Evolutionary conservation across 2,888 invertebrate genomes (phyloP), one percentile per base, ranked within the genome.

Genomic region (Tortrix viridana): DNA sequence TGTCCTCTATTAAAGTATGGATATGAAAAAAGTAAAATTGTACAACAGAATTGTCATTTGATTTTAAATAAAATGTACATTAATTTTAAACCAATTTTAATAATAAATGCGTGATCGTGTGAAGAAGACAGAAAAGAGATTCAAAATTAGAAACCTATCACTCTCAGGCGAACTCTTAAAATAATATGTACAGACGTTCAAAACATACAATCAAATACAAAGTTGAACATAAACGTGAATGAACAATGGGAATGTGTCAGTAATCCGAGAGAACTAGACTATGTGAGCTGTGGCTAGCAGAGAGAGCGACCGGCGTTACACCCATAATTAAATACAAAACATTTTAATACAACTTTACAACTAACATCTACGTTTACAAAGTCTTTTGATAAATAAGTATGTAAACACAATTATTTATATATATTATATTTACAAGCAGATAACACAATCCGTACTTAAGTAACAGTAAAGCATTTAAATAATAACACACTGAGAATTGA

Each of bases 401-500:
- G 88, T 89, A 89, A 89, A 91, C 87, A 89, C 84, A 85, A 85
- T 76, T 71, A 71, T 70, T 74, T 81, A n/a, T n/a, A n/a, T 82
- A 84, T 82, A 86, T 85, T 86, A 89, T 92, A 92, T 92, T 89
- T 92, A 92, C 92, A 92, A 90, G 91, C 92, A 85, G 80, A 88
- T 88, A 90, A 89, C 87, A 85, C 83, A 84, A 87, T 86, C 79
- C 84, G 80, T 86, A 87, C 89, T 88, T 86, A 84, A 80, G 75
- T 76, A 86, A 86, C 79, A 86, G 76, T 89, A 84, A 91, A 92
- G 91, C 91, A 83, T 89, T 88, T 91, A 90, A 91, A 91, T 90
- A 86, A 89, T 90, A 89, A 91, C 90, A 91, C 91, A 91, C 91
- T 90, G 91, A 92, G 91, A 92, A 89, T 89, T 89, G 90, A 90